These are phyloP conservation scores for Xenentodon cancila DNA, from an alignment of 2,797 vertebrate genomes.

Conservation along the genomic window DNA sequence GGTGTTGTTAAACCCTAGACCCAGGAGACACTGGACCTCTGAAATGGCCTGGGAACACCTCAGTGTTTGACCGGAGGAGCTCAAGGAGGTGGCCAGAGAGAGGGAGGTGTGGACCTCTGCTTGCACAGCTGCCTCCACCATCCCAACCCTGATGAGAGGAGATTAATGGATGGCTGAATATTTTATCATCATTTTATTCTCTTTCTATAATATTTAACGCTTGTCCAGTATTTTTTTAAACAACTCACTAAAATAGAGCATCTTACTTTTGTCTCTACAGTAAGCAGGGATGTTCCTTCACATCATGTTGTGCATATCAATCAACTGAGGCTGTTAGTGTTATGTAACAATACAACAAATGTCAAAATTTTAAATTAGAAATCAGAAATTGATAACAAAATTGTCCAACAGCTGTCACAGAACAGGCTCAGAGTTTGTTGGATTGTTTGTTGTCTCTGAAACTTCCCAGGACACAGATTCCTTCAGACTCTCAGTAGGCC, in stretches of 20 bases:
- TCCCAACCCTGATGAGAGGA: no score
- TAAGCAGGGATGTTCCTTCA: not conserved
- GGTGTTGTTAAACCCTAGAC: no score
- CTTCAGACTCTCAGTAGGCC: conserved; percentile 77
- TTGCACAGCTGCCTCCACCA: no score
- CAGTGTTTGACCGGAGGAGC: no score
- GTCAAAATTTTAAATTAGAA: not conserved
- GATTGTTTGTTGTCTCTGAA: conserved; percentile 21
- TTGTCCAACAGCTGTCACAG: conserved; percentile 6
- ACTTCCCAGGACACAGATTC: not conserved
- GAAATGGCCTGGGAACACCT: no score
- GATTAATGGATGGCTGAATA: no score
- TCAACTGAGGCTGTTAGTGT: not conserved
- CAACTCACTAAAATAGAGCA: not conserved
- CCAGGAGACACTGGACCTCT: no score
- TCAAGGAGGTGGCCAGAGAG: no score
- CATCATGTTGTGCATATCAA: not conserved
- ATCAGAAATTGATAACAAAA: not conserved
- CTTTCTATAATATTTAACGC: no score
- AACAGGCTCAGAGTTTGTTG: conserved; percentile 7
- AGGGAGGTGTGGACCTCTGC: no score
- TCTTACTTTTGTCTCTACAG: not conserved
- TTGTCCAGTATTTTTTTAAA: not conserved
- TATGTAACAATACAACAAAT: no score
- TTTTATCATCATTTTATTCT: no score